These are phyloP conservation scores for Mormyrus hasselquistii DNA, from an alignment of 2,797 vertebrate genomes.

Conservation along the genomic window DNA sequence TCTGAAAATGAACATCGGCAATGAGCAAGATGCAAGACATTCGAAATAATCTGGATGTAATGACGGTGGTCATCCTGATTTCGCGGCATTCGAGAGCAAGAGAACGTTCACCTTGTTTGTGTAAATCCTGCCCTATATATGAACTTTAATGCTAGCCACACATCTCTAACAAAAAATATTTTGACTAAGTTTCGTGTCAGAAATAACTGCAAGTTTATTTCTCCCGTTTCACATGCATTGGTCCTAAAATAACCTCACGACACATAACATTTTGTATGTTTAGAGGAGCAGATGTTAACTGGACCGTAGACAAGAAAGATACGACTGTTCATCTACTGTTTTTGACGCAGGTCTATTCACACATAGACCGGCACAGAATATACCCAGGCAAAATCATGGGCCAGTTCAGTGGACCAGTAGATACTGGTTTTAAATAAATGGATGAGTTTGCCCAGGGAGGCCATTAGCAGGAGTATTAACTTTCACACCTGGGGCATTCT, in stretches of 20 bases:
- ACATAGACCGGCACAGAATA: background rate
- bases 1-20: background rate
- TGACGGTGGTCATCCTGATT: background rate
- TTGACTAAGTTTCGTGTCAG: background rate
- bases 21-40: background rate
- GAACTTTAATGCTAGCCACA: background rate
- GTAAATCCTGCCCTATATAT: background rate
- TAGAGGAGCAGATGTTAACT: background rate
- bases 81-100: background rate
- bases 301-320: background rate
- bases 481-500: background rate
- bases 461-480: conserved; percentile 3
- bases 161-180: background rate
- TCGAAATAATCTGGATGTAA: background rate
- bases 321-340: background rate
- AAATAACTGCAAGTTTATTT: background rate
- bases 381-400: background rate
- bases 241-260: background rate
- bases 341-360: background rate
- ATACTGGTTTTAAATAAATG: conserved; percentile 21
- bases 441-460: conserved; percentile 11
- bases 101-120: background rate
- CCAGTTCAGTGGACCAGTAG: background rate
- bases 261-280: background rate
- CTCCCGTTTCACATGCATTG: background rate